Base-by-base conservation (phyloP, 2,888 invertebrate genomes). In the Sphaerophoria taeniata region DNA sequence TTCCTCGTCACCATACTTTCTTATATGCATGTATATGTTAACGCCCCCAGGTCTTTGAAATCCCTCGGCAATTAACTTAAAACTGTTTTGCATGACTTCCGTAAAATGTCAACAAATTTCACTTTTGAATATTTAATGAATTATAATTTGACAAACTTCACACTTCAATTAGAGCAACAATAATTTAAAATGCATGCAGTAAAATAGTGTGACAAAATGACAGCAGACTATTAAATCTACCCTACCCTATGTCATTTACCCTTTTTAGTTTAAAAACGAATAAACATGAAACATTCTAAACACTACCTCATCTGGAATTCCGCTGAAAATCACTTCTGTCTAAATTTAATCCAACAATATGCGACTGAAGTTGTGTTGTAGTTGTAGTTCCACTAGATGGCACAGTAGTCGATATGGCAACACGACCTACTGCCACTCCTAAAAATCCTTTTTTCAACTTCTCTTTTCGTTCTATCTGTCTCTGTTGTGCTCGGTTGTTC, bases 61-160 rank as follows among this genome's bases (percentile, higher is more conserved):
- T 65, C 49, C 49, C 49, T 16, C 65, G 55, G 4, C 16, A 24
- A 36, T 14, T 56, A 55, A 24, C 65, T 45, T 24, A 24, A n/a
- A 16, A 63, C 49, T 49, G n/a, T 14, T 33, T 56, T 34, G 31
- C 36, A 24, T 65, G 51, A 39, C 51, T 53, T 67, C 39, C 39
- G 67, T 53, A 43, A 74, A 70, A 55, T 69, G 72, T 75, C 79
- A 79, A 72, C 75, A 79, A 24, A 75, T 79, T 67, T 74, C 47
- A 82, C 63, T 69, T 60, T 67, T 81, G 65, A 73, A 85, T 77
- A 81, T 75, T 85, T 81, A 73, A 85, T 81, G 73, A 77, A 73
- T 77, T 70, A 85, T 85, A 81, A 85, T 85, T 85, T 81, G 85
- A 69, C 80, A 85, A 81, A 77, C 81, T 81, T 85, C 75, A 81